Percentiles rank a stretch among this genome's conserved stretches.
Evolutionary conservation across 2,113 vertebrate genomes (phyloP).

Genomic region (Turdus rufiventris): DNA sequence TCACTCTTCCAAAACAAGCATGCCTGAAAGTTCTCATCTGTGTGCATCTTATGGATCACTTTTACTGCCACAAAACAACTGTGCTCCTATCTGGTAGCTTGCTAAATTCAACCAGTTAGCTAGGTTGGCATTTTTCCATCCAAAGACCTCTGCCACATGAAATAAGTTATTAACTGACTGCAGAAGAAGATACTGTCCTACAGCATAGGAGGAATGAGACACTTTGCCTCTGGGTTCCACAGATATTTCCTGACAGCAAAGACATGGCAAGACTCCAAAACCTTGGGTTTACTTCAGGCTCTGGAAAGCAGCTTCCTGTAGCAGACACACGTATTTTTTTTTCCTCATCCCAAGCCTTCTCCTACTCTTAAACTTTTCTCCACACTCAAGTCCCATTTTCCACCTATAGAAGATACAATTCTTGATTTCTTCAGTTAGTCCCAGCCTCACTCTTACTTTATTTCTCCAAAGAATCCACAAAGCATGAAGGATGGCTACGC

Average conservation of each 20-base stretch:
- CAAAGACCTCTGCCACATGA: neutral
- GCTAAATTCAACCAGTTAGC: conserved; percentile 13
- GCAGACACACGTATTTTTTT: neutral
- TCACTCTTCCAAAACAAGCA: neutral
- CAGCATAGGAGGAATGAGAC: neutral
- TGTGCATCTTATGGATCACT: neutral
- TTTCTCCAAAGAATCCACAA: neutral
- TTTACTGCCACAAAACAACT: neutral
- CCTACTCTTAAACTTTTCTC: neutral
- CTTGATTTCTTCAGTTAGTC: neutral
- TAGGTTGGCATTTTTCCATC: neutral
- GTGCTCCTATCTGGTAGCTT: neutral
- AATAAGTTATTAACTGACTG: neutral
- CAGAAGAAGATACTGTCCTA: neutral
- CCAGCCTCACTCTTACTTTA: neutral
- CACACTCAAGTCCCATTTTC: neutral
- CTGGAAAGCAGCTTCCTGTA: neutral
- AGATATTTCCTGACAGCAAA: conserved; percentile 17
- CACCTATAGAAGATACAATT: neutral
- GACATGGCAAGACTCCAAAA: neutral
- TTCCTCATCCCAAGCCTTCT: neutral
- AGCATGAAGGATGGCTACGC: neutral
- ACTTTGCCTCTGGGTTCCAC: neutral
- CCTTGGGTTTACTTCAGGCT: neutral
- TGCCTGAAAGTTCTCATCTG: neutral